These are phyloP conservation scores for Alligator sinensis DNA, from an alignment of 2,113 vertebrate genomes.

Conservation along the genomic window DNA sequence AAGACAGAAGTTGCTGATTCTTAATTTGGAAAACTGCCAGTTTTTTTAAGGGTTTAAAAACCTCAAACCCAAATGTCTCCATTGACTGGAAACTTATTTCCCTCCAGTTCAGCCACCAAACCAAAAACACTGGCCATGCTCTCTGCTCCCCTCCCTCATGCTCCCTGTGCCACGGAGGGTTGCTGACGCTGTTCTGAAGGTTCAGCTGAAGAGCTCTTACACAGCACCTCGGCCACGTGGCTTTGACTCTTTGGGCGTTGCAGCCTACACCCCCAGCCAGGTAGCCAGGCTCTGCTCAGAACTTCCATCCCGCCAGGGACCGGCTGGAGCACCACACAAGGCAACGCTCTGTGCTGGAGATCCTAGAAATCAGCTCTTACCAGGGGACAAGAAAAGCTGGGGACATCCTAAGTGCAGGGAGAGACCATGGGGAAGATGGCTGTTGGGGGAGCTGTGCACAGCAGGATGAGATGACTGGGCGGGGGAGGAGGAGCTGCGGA, in stretches of 20 bases:
- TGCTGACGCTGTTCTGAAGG: background rate
- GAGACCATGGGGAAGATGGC: background rate
- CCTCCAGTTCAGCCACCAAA: background rate
- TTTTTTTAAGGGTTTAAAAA: constrained; percentile 19
- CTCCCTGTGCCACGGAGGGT: background rate
- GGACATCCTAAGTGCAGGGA: accelerated
- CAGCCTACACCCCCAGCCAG: background rate
- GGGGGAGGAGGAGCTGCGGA: background rate
- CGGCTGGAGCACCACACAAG: accelerated
- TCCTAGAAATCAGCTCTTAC: background rate
- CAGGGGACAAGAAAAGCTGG: background rate
- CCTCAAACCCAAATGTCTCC: background rate
- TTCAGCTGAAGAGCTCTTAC: background rate
- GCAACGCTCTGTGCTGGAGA: background rate
- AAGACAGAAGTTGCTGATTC: background rate
- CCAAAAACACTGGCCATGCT: constrained; percentile 42
- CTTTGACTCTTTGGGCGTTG: background rate
- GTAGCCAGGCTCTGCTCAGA: background rate
- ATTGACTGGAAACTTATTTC: constrained; percentile 17
- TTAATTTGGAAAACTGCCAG: constrained; percentile 27
- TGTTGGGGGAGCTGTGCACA: background rate
- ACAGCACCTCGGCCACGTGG: accelerated
- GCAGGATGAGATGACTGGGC: background rate
- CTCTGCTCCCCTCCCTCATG: background rate
- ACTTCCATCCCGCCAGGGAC: background rate